Conservation (phyloP, 2,113 vertebrate species). For the Spea bombifrons region DNA sequence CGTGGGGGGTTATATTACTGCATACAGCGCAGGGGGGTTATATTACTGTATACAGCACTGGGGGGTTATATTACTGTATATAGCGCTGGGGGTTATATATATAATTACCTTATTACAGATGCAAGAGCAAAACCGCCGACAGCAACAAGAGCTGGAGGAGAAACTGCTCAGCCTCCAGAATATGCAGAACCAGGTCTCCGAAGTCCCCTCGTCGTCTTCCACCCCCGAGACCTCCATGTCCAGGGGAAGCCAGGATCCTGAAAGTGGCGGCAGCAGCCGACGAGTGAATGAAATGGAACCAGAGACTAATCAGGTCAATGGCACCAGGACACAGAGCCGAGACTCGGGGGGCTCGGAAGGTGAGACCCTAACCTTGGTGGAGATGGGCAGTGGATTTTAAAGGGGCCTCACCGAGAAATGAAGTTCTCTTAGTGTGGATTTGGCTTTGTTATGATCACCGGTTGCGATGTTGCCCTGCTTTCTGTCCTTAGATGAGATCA, state of each 20-base stretch:
- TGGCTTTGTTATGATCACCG: no score
- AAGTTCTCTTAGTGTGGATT: no score
- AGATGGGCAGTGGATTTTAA: not conserved
- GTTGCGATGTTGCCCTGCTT: not conserved
- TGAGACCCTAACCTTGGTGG: not conserved
- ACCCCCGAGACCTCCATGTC: slow-evolving; percentile 53
- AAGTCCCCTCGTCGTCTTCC: not conserved
- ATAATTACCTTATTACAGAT: slow-evolving; percentile 11
- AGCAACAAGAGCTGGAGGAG: slow-evolving; percentile 63
- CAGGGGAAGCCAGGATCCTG: not conserved
- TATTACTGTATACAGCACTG: no score
- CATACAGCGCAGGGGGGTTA: no score
- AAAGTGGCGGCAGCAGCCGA: not conserved
- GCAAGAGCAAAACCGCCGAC: slow-evolving; percentile 63
- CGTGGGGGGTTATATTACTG: no score
- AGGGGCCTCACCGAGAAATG: no score
- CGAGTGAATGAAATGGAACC: not conserved
- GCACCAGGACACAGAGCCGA: not conserved
- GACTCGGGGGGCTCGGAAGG: not conserved
- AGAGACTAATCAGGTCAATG: not conserved
- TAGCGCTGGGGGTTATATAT: no score
- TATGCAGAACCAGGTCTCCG: slow-evolving; percentile 18
- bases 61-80: no score
- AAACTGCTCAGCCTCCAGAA: slow-evolving; percentile 61
- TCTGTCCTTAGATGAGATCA: slow-evolving; percentile 57